These are phyloP conservation scores for Ctenopoma multispine DNA, from an alignment of 2,797 vertebrate species.

Conservation along the genomic window DNA sequence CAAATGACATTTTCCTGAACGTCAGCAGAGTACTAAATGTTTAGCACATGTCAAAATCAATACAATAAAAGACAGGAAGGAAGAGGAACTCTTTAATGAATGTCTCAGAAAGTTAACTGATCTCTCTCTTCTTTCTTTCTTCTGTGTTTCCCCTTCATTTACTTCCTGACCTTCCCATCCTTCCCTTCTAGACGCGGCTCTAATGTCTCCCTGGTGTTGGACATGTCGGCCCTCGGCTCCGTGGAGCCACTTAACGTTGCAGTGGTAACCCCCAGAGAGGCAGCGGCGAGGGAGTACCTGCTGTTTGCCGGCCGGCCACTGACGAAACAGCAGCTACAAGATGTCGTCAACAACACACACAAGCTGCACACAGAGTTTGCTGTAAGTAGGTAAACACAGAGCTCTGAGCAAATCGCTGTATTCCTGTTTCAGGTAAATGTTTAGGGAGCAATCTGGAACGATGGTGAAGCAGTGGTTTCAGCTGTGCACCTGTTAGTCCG, in stretches of 20 bases:
- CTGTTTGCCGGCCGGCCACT: constrained; percentile 88
- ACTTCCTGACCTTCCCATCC: neutral
- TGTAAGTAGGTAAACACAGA: constrained; percentile 73
- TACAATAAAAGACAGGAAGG: constrained; percentile 6
- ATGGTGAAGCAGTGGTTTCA: no score
- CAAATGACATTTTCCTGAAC: neutral
- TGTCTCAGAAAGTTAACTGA: no score
- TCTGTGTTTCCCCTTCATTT: neutral
- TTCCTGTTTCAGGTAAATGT: no score
- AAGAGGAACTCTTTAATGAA: neutral
- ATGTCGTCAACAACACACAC: constrained; percentile 85
- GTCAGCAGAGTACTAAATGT: neutral
- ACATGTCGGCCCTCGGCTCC: constrained; percentile 92
- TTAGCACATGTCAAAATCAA: no score
- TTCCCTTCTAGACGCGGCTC: constrained; percentile 88
- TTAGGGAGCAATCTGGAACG: no score
- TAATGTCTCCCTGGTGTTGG: constrained; percentile 96
- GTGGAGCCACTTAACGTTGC: constrained; percentile 89
- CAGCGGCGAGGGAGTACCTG: constrained; percentile 91
- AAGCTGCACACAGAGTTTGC: constrained; percentile 94
- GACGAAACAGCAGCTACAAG: constrained; percentile 88
- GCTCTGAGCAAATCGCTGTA: no score
- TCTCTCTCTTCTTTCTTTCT: neutral
- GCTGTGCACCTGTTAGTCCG: no score
- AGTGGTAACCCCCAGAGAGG: constrained; percentile 89